Conservation (phyloP, 2,113 vertebrate genomes). For the Malaclemys terrapin region DNA sequence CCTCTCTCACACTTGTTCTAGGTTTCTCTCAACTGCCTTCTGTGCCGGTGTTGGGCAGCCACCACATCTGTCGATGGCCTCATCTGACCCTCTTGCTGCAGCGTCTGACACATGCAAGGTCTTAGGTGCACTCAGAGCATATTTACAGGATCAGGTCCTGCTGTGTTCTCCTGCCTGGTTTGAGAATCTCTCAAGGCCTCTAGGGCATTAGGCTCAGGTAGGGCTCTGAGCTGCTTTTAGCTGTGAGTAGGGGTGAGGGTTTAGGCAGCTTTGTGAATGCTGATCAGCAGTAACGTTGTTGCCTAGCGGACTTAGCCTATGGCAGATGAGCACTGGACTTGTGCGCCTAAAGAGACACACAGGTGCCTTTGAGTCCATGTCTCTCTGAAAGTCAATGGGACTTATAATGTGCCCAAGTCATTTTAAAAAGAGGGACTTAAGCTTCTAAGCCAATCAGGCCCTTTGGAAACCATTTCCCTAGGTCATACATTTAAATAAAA, state of each 20-base stretch:
- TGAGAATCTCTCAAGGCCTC: not conserved
- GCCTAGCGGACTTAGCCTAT: not conserved
- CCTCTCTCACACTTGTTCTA: not conserved
- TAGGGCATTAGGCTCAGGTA: not conserved
- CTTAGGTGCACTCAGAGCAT: not conserved
- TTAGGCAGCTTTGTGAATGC: not conserved
- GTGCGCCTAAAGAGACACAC: no score
- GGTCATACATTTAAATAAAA: no score
- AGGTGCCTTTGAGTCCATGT: not conserved
- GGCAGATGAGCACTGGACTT: not conserved
- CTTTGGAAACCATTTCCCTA: not conserved
- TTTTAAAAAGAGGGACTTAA: not conserved
- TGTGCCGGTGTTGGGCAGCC: not conserved
- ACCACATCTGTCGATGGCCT: not conserved
- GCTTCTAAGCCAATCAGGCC: not conserved
- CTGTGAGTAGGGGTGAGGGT: not conserved
- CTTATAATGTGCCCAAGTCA: not conserved
- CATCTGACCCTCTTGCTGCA: not conserved
- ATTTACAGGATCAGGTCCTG: not conserved
- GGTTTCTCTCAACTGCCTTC: not conserved
- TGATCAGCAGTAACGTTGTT: not conserved
- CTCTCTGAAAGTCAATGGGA: not conserved
- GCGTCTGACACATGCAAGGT: not conserved
- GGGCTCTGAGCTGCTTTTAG: not conserved
- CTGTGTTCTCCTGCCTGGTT: not conserved